These are phyloP conservation scores for Coelogynopora nodosa DNA, from an alignment of 2,888 invertebrate species.

Conservation along the genomic window DNA sequence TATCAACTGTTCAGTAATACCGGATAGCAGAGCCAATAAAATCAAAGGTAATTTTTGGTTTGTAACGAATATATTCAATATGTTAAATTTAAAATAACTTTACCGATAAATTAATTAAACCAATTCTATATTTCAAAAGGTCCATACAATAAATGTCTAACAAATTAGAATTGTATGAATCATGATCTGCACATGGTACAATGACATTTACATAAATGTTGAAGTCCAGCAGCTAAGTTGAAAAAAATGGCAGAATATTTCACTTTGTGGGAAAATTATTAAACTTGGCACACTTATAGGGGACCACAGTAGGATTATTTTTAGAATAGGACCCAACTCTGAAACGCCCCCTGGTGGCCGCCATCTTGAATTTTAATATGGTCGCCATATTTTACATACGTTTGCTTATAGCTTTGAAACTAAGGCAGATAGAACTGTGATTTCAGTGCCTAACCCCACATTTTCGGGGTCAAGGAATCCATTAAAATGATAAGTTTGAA, in stretches of 20 bases:
- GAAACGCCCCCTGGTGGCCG: not conserved
- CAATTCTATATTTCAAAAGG: too few species aligned
- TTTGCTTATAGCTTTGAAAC: constrained; percentile 25
- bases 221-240: constrained; percentile 16
- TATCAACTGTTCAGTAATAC: too few species aligned
- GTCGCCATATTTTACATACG: constrained; percentile 1
- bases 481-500: not conserved
- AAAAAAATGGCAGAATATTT: constrained; percentile 9
- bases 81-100: too few species aligned
- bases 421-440: constrained; percentile 11
- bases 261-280: constrained; percentile 13
- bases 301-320: too few species aligned
- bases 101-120: too few species aligned
- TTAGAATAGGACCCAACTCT: not conserved
- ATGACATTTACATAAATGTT: too few species aligned
- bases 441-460: constrained; percentile 9
- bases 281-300: constrained; percentile 25
- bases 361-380: constrained; percentile 28
- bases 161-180: too few species aligned
- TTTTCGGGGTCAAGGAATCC: constrained; percentile 16
- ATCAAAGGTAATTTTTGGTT: too few species aligned
- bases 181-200: too few species aligned
- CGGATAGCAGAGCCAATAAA: too few species aligned
- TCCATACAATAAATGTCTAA: too few species aligned
- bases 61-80: too few species aligned